Evolutionary conservation across 2,113 vertebrate genomes (phyloP), one percentile per base, ranked within the genome.

Genomic region (Haplochromis vanheusdeni): DNA sequence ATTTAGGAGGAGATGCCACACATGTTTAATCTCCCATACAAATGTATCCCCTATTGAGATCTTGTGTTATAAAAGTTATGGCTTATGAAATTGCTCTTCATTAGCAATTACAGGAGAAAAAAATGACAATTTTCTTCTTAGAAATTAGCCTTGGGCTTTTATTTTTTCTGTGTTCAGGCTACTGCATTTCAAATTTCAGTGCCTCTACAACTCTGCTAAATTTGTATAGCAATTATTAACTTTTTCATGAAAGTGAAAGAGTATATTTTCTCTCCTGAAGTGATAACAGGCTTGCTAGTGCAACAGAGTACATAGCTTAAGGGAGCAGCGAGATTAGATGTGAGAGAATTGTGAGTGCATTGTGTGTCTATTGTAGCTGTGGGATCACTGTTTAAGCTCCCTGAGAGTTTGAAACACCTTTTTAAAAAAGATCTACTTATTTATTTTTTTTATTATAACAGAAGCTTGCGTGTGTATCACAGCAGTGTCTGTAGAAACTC

Each of bases 311-410:
- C 86, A 87, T 88, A 89, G 89, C 89, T 89, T 84, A 80, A 80
- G 82, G 91, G 86, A 86, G 81, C 13, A 21, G 45, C 9, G 8
- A 83, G 85, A 91, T 92, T 82, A 90, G 87, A 93, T 92, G 91
- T 81, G 73, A 92, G 90, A 89, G 91, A 90, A 90, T 92, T 92
- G 79, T 89, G 85, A 90, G 94, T 94, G 91, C 83, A 82, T 84
- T 90, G 87, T 85, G 83, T 85, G 83, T 81, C 68, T 92, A 49
- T 86, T 82, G 87, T 83, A 93, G 68, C 58, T 28, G 79, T 83
- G 84, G 87, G 89, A 90, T 92, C 17, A 8, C 40, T 79, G 79
- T 82, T 91, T 37, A 68, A 95, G 82, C 85, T 94, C 81, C 21
- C 54, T 1, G 17, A 82, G 85, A 81, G 62, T 75, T 86, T 23